Evolutionary conservation across 2,888 invertebrate genomes (phyloP).

Genomic region (Argyresthia goedartella): DNA sequence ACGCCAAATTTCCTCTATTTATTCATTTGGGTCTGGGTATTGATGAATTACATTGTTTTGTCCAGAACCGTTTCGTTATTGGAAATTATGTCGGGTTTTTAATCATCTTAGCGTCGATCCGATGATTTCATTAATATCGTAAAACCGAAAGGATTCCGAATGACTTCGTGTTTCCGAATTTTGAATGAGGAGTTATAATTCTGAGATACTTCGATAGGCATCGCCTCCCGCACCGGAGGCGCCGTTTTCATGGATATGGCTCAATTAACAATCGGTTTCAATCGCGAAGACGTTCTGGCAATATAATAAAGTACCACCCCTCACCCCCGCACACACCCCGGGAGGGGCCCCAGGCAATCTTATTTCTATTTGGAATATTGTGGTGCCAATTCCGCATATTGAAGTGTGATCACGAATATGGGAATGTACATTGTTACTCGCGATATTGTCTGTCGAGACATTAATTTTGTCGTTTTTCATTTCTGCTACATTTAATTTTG

Average conservation of each 20-base stretch:
- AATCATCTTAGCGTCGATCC: conserved; percentile 7
- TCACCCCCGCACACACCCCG: conserved; percentile 18
- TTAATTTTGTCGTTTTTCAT: conserved; percentile 8
- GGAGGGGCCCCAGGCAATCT: conserved; percentile 56
- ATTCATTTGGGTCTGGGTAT: conserved; percentile 1
- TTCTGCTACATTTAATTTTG: conserved; percentile 3
- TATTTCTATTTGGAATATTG: conserved; percentile 71
- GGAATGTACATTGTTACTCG: conserved; percentile 31
- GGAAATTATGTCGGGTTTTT: neutral
- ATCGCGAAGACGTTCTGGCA: conserved; percentile 63
- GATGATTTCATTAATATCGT: conserved; percentile 5
- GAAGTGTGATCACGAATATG: conserved; percentile 58
- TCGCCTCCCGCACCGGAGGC: conserved; percentile 47
- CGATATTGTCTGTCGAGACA: conserved; percentile 39
- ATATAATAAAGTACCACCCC: conserved; percentile 60
- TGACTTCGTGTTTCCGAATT: neutral
- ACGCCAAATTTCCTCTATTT: neutral
- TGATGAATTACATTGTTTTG: conserved; percentile 5
- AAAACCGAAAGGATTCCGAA: neutral
- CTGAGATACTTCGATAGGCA: conserved; percentile 65
- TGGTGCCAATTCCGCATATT: conserved; percentile 70
- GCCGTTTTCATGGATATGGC: conserved; percentile 69
- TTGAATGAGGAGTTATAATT: conserved; percentile 29
- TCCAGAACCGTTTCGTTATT: neutral
- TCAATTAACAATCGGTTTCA: conserved; percentile 71